Evolutionary conservation across 1,140 invertebrate species (phyloP).

Genomic region (Dendrolimus kikuchii): DNA sequence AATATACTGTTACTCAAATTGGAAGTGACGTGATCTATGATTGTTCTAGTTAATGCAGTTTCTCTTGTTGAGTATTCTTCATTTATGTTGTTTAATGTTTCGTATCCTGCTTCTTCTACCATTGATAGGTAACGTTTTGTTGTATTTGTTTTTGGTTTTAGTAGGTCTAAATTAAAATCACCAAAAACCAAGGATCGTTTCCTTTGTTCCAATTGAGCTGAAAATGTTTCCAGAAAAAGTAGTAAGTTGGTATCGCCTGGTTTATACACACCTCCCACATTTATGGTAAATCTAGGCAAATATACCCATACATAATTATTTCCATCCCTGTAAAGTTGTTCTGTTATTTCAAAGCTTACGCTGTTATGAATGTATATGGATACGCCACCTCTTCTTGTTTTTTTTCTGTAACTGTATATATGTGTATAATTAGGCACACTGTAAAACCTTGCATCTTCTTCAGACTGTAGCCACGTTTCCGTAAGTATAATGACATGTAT

Average conservation of each 20-base stretch:
- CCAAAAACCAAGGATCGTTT: constrained; percentile 2
- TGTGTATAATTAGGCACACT: constrained; percentile 8
- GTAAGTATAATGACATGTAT: constrained; percentile 9
- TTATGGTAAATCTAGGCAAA: constrained; percentile 4
- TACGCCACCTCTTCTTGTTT: constrained; percentile 8
- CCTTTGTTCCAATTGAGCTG: background rate
- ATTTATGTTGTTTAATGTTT: constrained; percentile 4
- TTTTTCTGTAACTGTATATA: constrained; percentile 7
- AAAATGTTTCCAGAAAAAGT: constrained; percentile 6
- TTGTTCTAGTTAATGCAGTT: constrained; percentile 3
- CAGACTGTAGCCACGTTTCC: constrained; percentile 12
- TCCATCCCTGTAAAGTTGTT: background rate
- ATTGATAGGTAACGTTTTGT: background rate
- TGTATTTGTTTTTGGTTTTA: background rate
- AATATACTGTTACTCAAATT: constrained; percentile 7
- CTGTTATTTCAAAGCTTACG: constrained; percentile 1
- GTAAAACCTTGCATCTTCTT: constrained; percentile 7
- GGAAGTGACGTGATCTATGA: constrained; percentile 1
- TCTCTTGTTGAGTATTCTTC: background rate
- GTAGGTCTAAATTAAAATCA: constrained; percentile 5
- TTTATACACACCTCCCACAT: constrained; percentile 13
- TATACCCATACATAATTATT: constrained; percentile 15
- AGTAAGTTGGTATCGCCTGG: constrained; percentile 5
- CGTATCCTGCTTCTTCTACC: background rate
- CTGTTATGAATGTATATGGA: constrained; percentile 9